A percentile compares a stretch with the other conserved stretches of the same genome.
phyloP scores from a whole-genome alignment of 2,113 vertebrate species.

The Motacilla tschutschensis region DNA sequence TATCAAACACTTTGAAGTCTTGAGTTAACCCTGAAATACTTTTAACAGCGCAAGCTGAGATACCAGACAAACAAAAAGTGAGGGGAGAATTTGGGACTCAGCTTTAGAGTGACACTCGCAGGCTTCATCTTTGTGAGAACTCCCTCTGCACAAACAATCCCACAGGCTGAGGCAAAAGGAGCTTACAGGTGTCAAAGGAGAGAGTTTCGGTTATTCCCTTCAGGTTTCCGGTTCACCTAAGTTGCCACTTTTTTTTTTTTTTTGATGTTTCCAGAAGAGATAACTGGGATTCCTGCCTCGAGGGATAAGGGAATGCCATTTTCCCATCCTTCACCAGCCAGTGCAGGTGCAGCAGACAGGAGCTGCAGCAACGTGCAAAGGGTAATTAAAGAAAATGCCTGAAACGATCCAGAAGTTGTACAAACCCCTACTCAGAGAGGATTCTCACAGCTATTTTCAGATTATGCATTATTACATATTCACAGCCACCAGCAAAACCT shows the following conservation, averaged over 20 bases:
- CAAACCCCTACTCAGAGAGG: neutral
- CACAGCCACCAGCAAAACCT: slow-evolving; percentile 12
- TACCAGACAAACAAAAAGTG: neutral
- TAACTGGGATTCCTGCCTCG: slow-evolving; percentile 59
- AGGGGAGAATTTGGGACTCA: neutral
- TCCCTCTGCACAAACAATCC: neutral
- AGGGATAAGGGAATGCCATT: slow-evolving; percentile 53
- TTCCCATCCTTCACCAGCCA: slow-evolving; percentile 54
- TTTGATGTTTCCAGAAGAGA: slow-evolving; percentile 20
- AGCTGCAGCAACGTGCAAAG: slow-evolving; percentile 59
- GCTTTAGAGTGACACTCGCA: neutral
- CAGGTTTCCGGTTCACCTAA: slow-evolving; percentile 38
- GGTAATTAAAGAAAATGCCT: slow-evolving; percentile 50
- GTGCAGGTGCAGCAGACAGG: slow-evolving; percentile 52
- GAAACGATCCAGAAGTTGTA: slow-evolving; percentile 12
- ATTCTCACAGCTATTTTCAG: slow-evolving; percentile 55
- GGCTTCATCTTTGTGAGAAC: neutral
- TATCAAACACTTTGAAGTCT: neutral
- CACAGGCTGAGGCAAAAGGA: neutral
- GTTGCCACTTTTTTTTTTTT: neutral
- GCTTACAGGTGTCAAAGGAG: neutral
- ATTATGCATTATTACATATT: slow-evolving; percentile 22
- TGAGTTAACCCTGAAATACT: neutral
- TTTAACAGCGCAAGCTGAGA: neutral
- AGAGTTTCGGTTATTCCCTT: slow-evolving; percentile 32